A percentile compares a stretch with the other conserved stretches of the same genome.
Evolutionary conservation across 1,140 invertebrate species (phyloP).

Genomic region (Pinna nobilis): DNA sequence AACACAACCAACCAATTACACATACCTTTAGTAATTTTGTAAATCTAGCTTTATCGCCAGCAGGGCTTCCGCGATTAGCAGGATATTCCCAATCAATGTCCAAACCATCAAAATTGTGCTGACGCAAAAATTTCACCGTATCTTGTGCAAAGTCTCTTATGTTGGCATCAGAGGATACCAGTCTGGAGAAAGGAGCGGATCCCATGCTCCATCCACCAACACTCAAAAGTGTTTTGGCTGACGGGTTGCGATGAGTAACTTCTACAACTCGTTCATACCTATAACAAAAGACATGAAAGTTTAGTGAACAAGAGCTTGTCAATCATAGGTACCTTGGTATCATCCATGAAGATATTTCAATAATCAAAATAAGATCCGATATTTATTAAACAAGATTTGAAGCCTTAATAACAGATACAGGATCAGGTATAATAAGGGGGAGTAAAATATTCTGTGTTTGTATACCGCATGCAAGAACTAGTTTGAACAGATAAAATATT

Average conservation of each 20-base stretch:
- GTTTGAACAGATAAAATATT: too few species aligned
- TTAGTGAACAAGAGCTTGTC: too few species aligned
- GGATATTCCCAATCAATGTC: conserved; percentile 98
- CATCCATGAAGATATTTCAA: too few species aligned
- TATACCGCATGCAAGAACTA: too few species aligned
- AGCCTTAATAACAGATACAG: too few species aligned
- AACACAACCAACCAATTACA: neutral
- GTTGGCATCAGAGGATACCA: conserved; percentile 77
- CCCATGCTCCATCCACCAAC: conserved; percentile 97
- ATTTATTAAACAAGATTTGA: too few species aligned
- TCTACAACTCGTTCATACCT: conserved; percentile 76
- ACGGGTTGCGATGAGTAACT: conserved; percentile 91
- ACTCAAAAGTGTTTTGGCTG: conserved; percentile 91
- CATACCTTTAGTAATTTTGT: conserved; percentile 66
- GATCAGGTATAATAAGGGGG: too few species aligned
- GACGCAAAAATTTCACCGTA: conserved; percentile 92
- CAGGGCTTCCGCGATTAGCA: conserved; percentile 72
- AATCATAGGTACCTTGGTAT: too few species aligned
- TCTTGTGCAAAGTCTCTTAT: conserved; percentile 89
- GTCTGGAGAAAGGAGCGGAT: conserved; percentile 88
- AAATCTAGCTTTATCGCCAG: conserved; percentile 81
- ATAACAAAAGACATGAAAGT: neutral
- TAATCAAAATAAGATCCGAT: too few species aligned
- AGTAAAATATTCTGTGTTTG: too few species aligned
- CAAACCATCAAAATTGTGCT: conserved; percentile 93